Percentiles rank a stretch among this genome's conserved stretches.
Evolutionary conservation across 2,888 invertebrate genomes (phyloP).

Genomic region (Drosophila infuscata): DNA sequence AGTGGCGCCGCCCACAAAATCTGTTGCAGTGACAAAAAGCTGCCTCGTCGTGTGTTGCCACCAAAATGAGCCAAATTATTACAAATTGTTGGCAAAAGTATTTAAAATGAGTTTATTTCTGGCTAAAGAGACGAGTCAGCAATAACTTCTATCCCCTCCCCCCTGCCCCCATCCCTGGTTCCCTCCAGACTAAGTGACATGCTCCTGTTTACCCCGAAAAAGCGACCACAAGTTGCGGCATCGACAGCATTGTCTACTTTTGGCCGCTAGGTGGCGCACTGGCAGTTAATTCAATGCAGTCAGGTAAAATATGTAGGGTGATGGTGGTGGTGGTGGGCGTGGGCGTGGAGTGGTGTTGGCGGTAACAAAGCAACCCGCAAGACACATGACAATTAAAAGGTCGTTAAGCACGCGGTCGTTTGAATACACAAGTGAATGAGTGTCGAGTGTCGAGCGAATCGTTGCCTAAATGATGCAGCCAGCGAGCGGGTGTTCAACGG

Average conservation of each 20-base stretch:
- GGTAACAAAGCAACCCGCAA: constrained; percentile 22
- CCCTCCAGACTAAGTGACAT: not conserved
- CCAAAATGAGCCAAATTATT: constrained; percentile 78
- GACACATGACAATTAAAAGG: constrained; percentile 72
- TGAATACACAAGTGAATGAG: constrained; percentile 47
- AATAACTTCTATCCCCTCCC: not conserved
- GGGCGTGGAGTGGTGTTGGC: not conserved
- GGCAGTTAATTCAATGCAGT: constrained; percentile 42
- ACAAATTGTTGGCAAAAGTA: constrained; percentile 79
- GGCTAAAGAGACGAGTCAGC: constrained; percentile 31
- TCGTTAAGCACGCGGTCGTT: constrained; percentile 67
- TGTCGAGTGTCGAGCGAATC: constrained; percentile 1
- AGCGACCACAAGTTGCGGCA: constrained; percentile 33
- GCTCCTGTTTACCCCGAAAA: constrained; percentile 2
- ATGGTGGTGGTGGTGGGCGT: too few relatives aligned
- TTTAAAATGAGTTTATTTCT: constrained; percentile 79
- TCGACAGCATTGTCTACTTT: constrained; percentile 51
- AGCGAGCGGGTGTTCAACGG: not conserved
- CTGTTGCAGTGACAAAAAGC: constrained; percentile 59
- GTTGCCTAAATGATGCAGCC: not conserved
- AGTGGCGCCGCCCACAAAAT: constrained; percentile 26
- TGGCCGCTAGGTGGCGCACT: constrained; percentile 39
- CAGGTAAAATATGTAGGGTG: constrained; percentile 7
- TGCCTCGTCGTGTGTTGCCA: constrained; percentile 43
- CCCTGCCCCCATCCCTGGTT: too few relatives aligned